Evolutionary conservation across 2,113 vertebrate species (phyloP).

Genomic region (Uropsilus gracilis): DNA sequence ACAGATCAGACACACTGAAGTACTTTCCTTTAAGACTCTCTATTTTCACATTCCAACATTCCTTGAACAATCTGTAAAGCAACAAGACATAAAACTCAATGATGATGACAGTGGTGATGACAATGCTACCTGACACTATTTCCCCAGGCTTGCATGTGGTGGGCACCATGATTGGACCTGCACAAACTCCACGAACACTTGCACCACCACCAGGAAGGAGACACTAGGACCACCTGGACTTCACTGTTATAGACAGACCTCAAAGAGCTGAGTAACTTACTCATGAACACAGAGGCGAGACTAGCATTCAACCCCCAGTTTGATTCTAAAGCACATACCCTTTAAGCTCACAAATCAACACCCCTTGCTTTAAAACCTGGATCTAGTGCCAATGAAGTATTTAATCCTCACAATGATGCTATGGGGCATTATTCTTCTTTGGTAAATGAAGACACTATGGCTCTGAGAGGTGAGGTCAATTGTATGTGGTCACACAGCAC

Average conservation of each 20-base stretch:
- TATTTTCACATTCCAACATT: not conserved
- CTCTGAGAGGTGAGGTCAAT: not conserved
- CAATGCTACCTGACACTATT: not conserved
- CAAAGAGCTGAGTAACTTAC: not conserved
- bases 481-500: not conserved
- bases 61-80: not conserved
- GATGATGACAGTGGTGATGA: rapidly evolving
- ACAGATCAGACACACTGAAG: not conserved
- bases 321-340: not conserved
- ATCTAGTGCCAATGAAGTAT: not conserved
- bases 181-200: not conserved
- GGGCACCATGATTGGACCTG: not conserved
- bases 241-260: not conserved
- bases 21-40: not conserved
- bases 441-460: not conserved
- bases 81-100: not conserved
- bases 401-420: not conserved
- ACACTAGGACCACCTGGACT: not conserved
- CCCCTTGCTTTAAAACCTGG: not conserved
- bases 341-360: not conserved
- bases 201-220: not conserved
- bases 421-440: not conserved
- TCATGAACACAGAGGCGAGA: not conserved
- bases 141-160: not conserved
- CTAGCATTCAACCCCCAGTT: not conserved